Evolutionary conservation across 2,888 invertebrate species (phyloP), one percentile per base, ranked within the genome.

Genomic region (Epinotia nisella): DNA sequence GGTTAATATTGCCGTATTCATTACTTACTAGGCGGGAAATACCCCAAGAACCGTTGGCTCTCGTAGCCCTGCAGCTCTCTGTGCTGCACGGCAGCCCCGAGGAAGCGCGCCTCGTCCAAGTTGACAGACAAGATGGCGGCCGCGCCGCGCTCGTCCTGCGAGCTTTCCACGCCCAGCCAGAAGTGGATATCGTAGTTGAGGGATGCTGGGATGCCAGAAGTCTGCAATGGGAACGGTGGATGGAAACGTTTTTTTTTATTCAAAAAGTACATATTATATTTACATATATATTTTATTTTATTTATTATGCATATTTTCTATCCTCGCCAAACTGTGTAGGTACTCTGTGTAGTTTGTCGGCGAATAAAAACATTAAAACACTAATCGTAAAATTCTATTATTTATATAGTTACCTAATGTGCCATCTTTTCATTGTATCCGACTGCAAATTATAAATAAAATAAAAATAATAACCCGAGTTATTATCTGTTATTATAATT

Each of bases 21-120:
- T n/a, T n/a, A n/a, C 79, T 82, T 81, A 95, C 96, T 95, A 79
- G 95, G 94, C 83, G 95, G 95, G 85, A 98, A 98, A 84, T 97
- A 96, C 2, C 96, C 95, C 68, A 97, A 90, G 90, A 98, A 98
- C 80, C 96, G 90, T 83, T 95, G 95, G 0, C 97, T 96, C 88
- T 98, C 98, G 85, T 98, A 96, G 59, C 96, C 96, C 91, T 98
- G 97, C 5, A 96, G 96, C 91, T 98, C 98, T 64, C 98, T 93
- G 86, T 98, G 96, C 87, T 98, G 98, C 0, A 98, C 95, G 0
- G 98, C 98, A 0, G 94, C 95, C 0, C 98, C 98, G 17, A 97
- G 95, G 75, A 98, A 95, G 78, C 95, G 94, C 35, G 84, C 80
- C 76, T 98, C 97, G 81, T 98, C 98, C 78, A 98, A 89, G 85